Conservation (phyloP, 2,888 invertebrate species). For the Arctia plantaginis region DNA sequence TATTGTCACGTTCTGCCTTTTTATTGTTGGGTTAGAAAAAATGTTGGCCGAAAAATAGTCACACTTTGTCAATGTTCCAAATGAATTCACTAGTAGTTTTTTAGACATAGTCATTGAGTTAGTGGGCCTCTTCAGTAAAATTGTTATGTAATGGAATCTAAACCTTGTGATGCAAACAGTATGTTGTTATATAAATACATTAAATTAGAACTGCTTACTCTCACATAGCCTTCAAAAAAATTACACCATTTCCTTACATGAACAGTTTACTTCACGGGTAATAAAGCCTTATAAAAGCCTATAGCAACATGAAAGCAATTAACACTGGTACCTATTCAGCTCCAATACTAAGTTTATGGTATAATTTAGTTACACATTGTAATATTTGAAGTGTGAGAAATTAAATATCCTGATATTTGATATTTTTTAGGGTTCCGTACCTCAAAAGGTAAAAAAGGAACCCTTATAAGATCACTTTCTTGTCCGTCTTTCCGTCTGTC, state of each 20-base stretch:
- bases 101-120: background rate
- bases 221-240: slow-evolving; percentile 3
- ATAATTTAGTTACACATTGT: no score
- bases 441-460: no score
- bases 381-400: no score
- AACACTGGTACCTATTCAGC: background rate
- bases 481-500: no score
- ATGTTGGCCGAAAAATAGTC: background rate
- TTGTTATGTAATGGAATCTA: background rate
- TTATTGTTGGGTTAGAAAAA: background rate
- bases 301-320: slow-evolving; percentile 15
- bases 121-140: background rate
- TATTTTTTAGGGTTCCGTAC: no score
- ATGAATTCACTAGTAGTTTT: background rate
- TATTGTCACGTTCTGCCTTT: background rate
- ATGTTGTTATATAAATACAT: slow-evolving; percentile 4
- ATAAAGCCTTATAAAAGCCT: slow-evolving; percentile 18
- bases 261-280: slow-evolving; percentile 1
- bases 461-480: no score
- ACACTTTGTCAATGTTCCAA: background rate
- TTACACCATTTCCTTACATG: slow-evolving; percentile 11
- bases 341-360: background rate
- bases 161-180: background rate
- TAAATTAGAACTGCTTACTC: slow-evolving; percentile 3
- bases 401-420: no score